Evolutionary conservation across 1,140 invertebrate species (phyloP).

Genomic region (Drosophila kurseongensis): DNA sequence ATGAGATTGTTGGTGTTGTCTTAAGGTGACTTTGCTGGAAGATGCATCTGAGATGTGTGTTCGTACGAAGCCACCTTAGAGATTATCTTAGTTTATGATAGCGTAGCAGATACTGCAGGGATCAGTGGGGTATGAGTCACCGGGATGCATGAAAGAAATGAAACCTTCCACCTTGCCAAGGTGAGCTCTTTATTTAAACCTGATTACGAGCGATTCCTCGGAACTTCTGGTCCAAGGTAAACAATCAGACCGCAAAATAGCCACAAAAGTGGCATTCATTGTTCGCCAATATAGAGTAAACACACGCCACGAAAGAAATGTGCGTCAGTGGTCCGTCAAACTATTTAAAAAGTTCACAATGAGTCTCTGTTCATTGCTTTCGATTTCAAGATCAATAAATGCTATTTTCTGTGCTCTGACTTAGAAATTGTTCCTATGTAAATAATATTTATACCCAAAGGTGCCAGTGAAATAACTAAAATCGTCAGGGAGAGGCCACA

Average conservation of each 20-base stretch:
- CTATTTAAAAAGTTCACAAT: slow-evolving; percentile 1
- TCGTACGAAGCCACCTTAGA: slow-evolving; percentile 20
- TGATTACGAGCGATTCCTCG: slow-evolving; percentile 1
- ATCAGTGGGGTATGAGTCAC: slow-evolving; percentile 24
- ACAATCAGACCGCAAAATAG: slow-evolving; percentile 7
- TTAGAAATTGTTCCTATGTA: neutral
- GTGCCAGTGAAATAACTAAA: slow-evolving; percentile 1
- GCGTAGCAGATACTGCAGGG: slow-evolving; percentile 12
- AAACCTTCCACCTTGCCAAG: neutral
- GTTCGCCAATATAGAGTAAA: slow-evolving; percentile 15
- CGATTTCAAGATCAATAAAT: neutral
- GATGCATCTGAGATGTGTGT: slow-evolving; percentile 2
- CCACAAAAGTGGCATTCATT: slow-evolving; percentile 3
- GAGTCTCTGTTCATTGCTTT: neutral
- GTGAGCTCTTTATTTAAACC: slow-evolving; percentile 12
- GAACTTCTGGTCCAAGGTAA: slow-evolving; percentile 2
- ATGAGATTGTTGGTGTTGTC: slow-evolving; percentile 56
- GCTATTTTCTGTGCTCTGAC: neutral
- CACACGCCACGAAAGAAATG: slow-evolving; percentile 10
- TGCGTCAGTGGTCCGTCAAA: slow-evolving; percentile 28
- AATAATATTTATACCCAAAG: slow-evolving; percentile 3
- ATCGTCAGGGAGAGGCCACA: slow-evolving; percentile 20
- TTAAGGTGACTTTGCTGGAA: slow-evolving; percentile 18
- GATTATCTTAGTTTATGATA: slow-evolving; percentile 29
- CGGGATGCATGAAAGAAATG: neutral